Conservation (phyloP, 1,140 invertebrate species). For the Brachionus rotundiformis region DNA sequence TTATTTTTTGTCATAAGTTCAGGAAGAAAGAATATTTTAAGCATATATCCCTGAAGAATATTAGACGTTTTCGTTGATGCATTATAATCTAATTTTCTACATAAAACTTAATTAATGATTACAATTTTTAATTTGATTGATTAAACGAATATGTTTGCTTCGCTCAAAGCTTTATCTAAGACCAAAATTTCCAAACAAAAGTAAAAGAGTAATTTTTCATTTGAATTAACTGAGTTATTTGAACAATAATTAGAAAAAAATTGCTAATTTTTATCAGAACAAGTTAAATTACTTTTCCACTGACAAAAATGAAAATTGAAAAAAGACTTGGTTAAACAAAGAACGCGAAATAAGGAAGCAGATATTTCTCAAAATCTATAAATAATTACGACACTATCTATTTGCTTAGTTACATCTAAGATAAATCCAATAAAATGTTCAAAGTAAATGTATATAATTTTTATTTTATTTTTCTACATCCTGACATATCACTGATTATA, state of each 20-base stretch:
- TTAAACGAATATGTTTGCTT: neutral
- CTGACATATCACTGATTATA: neutral
- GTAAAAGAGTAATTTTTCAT: neutral
- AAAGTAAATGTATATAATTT: neutral
- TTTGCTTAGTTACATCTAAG: neutral
- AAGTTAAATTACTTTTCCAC: too few relatives aligned
- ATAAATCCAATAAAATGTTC: neutral
- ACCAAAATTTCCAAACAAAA: neutral
- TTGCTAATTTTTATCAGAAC: too few relatives aligned
- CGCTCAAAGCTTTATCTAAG: neutral
- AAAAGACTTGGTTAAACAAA: too few relatives aligned
- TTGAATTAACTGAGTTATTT: neutral
- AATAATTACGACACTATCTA: neutral
- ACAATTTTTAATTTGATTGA: neutral
- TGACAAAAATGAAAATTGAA: too few relatives aligned
- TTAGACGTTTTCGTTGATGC: neutral
- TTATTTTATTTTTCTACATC: neutral
- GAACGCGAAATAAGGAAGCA: neutral
- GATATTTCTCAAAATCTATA: neutral
- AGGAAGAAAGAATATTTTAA: conserved; percentile 1
- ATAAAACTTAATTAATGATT: neutral
- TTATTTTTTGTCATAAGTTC: conserved; percentile 4
- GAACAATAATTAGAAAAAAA: neutral
- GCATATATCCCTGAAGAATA: neutral
- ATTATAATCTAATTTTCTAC: conserved; percentile 1